Evolutionary conservation across 2,113 vertebrate species (phyloP), one percentile per base, ranked within the genome.

Genomic region (Ivindomyrus marchei): DNA sequence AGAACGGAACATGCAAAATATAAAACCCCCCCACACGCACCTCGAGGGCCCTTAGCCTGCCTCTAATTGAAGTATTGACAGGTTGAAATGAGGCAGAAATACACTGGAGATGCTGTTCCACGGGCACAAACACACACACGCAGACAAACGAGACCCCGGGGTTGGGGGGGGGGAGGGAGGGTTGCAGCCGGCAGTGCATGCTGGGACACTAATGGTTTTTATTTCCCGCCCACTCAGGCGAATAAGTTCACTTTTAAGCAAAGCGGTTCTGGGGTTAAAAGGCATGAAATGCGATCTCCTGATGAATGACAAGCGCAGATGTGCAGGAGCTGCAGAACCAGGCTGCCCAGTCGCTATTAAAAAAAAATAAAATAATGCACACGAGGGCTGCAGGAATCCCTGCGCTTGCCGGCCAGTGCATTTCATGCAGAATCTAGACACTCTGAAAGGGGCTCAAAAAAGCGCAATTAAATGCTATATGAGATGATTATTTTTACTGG

Each of bases 51-150:
- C 90, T 39, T 77, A 93, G 93, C 89, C 89, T 90, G 94, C 92
- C 91, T 91, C 92, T 97, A 96, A 97, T 93, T 96, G 95, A 96
- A 93, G 94, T 95, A 95, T 94, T 96, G 96, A 95, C 21, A 2
- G 92, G 90, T 96, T 95, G 94, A 96, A 97, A 96, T 95, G 96
- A 97, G 95, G 95, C 95, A 96, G 94, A 97, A 96, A 96, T 93
- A 92, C 90, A 89, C 91, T 89, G 89, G 92, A 93, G 94, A 94
- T 42, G 31, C 89, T 46, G 36, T 49, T n/a, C 42, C 10, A 19
- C 2, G 3, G n/a, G 70, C 88, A 89, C 88, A 83, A n/a, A 42
- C 70, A 77, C 62, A 89, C 62, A 36, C 62, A 53, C 27, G 15
- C 52, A 84, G n/a, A 85, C 36, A 89, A 50, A 84, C 74, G 80